Conservation (phyloP, 2,888 invertebrate genomes). For the Malthinus seriepunctatus region DNA sequence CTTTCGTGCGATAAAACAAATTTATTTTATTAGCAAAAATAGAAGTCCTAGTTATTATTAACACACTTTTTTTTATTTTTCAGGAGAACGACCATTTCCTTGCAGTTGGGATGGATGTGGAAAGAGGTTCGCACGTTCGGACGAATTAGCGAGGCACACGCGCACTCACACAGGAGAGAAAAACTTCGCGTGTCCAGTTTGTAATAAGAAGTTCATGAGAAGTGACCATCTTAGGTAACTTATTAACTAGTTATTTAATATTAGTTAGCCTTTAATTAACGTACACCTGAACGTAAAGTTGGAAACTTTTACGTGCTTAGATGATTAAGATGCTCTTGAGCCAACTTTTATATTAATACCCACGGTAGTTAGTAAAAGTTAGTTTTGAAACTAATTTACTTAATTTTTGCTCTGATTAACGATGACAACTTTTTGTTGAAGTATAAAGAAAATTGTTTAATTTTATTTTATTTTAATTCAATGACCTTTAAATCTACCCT, state of each 20-base stretch:
- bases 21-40: neutral
- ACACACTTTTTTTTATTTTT: slow-evolving; percentile 36
- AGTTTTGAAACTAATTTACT: slow-evolving; percentile 10
- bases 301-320: slow-evolving; percentile 10
- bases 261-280: slow-evolving; percentile 10
- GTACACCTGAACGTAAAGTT: slow-evolving; percentile 15
- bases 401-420: slow-evolving; percentile 11
- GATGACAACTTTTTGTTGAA: neutral
- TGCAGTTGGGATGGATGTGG: slow-evolving; percentile 67
- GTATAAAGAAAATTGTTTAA: too few relatives aligned
- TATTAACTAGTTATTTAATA: slow-evolving; percentile 17
- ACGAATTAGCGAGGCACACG: slow-evolving; percentile 66
- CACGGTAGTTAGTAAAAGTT: too few relatives aligned
- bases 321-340: slow-evolving; percentile 11
- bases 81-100: slow-evolving; percentile 67
- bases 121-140: slow-evolving; percentile 66
- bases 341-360: slow-evolving; percentile 13
- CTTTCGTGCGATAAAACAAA: too few relatives aligned
- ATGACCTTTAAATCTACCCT: too few relatives aligned
- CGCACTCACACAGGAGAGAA: slow-evolving; percentile 70
- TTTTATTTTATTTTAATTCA: too few relatives aligned
- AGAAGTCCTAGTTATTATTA: neutral
- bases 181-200: slow-evolving; percentile 65
- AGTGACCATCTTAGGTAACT: slow-evolving; percentile 65
- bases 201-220: slow-evolving; percentile 67